Evolutionary conservation across 2,797 vertebrate genomes (phyloP).

Genomic region (Malurus leucopterus): DNA sequence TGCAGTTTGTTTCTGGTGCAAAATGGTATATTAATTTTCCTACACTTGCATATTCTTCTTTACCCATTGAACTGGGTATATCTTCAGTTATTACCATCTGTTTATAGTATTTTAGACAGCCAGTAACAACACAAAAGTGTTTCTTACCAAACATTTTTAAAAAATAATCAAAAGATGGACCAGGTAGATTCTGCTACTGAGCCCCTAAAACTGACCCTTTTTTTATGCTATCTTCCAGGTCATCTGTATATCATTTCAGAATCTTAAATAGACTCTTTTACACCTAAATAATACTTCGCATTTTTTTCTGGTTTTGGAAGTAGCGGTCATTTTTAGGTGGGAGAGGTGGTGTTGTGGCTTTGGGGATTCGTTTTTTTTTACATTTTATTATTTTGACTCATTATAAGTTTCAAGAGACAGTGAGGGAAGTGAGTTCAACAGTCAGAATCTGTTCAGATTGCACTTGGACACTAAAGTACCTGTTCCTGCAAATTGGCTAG

Average conservation of each 20-base stretch:
- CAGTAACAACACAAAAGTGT: neutral
- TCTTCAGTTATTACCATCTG: neutral
- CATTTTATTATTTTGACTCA: neutral
- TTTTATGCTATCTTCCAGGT: neutral
- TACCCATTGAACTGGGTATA: fast-evolving
- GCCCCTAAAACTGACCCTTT: neutral
- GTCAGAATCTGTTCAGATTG: neutral
- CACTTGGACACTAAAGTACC: neutral
- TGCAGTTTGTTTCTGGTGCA: neutral
- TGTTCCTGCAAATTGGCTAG: neutral
- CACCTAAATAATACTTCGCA: neutral
- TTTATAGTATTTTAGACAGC: neutral
- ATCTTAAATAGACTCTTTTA: neutral
- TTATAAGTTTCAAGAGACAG: neutral
- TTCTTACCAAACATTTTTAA: neutral
- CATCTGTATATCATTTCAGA: neutral
- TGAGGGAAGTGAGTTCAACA: neutral
- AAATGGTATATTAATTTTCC: neutral
- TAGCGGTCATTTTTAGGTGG: neutral
- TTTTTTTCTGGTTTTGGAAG: neutral
- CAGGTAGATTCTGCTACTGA: neutral
- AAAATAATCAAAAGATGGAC: fast-evolving
- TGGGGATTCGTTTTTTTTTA: neutral
- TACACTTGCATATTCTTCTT: neutral
- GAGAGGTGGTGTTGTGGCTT: neutral